phyloP scores from a whole-genome alignment of 30 jellyfish, hydroid and myxozoan genomes.

The Aurelia aurita region DNA sequence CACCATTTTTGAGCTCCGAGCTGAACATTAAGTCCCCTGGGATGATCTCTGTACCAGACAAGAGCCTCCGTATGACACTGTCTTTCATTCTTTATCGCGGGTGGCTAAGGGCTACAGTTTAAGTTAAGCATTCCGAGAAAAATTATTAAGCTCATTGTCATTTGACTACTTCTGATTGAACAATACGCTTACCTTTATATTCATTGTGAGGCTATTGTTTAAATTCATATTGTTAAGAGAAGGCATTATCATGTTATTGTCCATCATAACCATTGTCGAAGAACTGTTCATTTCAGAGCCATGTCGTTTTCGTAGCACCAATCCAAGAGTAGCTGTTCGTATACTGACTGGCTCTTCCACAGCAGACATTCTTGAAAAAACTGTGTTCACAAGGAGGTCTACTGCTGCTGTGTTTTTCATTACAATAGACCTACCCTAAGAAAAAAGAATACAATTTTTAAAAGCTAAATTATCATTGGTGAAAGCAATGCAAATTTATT shows the following conservation, averaged over 20 bases:
- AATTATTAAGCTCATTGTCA: too few relatives aligned
- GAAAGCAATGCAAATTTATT: too few relatives aligned
- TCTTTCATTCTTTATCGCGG: too few relatives aligned
- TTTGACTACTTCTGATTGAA: too few relatives aligned
- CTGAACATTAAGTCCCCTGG: too few relatives aligned
- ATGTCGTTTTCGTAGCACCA: constrained; percentile 14
- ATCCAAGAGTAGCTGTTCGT: constrained; percentile 15
- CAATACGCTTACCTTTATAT: not conserved
- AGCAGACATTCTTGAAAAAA: constrained; percentile 51
- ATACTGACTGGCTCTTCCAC: constrained; percentile 16
- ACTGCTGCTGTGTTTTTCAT: constrained; percentile 1
- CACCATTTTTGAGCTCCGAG: too few relatives aligned
- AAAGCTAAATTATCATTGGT: not conserved
- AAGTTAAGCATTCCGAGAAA: too few relatives aligned
- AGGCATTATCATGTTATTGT: constrained; percentile 23
- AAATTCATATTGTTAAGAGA: constrained; percentile 18
- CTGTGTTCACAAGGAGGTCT: constrained; percentile 19
- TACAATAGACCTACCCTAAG: constrained; percentile 42
- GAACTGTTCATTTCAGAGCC: constrained; percentile 12
- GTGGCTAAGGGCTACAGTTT: too few relatives aligned
- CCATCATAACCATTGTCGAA: constrained; percentile 6
- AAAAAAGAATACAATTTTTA: not conserved
- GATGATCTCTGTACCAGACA: too few relatives aligned
- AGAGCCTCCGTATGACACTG: too few relatives aligned
- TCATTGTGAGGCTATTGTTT: not conserved